A percentile compares a stretch with the other conserved stretches of the same genome.
phyloP scores from a whole-genome alignment of 1,140 invertebrate genomes.

The Araneus ventricosus region DNA sequence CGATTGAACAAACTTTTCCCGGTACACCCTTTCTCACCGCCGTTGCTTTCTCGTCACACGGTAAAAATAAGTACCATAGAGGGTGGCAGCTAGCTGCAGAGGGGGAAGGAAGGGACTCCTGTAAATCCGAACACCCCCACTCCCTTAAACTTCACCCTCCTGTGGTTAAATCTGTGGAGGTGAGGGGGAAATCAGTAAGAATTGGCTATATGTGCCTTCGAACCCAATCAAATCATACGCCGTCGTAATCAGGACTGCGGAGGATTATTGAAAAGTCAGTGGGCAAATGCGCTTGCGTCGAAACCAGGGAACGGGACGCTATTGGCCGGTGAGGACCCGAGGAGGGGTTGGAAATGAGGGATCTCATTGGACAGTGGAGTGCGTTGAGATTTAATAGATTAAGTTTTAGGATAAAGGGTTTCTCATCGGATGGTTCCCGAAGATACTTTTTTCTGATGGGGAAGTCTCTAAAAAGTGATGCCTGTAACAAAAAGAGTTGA shows the following conservation, averaged over 20 bases:
- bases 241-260: conserved; percentile 68
- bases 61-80: background rate
- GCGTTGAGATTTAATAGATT: conserved; percentile 69
- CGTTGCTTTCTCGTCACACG: conserved; percentile 6
- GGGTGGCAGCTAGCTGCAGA: background rate
- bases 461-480: background rate
- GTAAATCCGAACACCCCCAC: conserved; percentile 1
- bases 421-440: conserved; percentile 5
- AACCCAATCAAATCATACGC: conserved; percentile 75
- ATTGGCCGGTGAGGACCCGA: conserved; percentile 45
- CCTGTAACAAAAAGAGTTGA: background rate
- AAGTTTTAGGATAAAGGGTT: conserved; percentile 70
- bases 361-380: conserved; percentile 46
- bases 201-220: conserved; percentile 56
- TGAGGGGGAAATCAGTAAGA: conserved; percentile 61
- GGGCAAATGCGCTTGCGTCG: conserved; percentile 68
- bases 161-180: conserved; percentile 66
- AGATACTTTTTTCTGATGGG: background rate
- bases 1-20: conserved; percentile 46
- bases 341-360: conserved; percentile 34
- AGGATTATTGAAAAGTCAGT: conserved; percentile 74
- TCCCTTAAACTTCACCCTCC: conserved; percentile 54
- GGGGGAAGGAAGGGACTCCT: background rate
- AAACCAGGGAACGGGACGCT: background rate
- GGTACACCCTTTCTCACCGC: background rate